These are phyloP conservation scores for Rotaria macrura DNA, from an alignment of 2,888 invertebrate species.

Conservation along the genomic window DNA sequence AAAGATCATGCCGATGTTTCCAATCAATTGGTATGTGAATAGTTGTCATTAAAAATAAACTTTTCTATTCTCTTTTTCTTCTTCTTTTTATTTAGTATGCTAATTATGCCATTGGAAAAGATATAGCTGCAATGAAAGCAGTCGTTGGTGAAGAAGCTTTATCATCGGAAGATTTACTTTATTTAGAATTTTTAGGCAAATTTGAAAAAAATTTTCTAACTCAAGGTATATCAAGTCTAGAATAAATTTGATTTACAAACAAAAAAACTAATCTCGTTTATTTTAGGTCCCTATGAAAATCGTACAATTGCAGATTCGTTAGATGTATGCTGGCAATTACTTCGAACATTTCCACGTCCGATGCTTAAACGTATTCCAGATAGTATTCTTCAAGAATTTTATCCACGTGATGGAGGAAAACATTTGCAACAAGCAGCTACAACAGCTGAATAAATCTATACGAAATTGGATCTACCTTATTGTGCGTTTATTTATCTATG, in stretches of 20 bases:
- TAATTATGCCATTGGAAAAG: slow-evolving; percentile 99
- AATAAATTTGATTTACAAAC: too few relatives aligned
- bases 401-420: slow-evolving; percentile 65
- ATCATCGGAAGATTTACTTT: slow-evolving; percentile 91
- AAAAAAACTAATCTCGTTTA: background rate
- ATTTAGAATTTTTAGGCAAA: slow-evolving; percentile 93
- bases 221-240: slow-evolving; percentile 55
- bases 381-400: slow-evolving; percentile 85
- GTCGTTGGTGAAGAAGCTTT: slow-evolving; percentile 98
- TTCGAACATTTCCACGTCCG: slow-evolving; percentile 99
- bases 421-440: background rate
- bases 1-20: slow-evolving; percentile 99
- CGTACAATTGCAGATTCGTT: slow-evolving; percentile 96
- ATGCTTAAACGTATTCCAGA: slow-evolving; percentile 99
- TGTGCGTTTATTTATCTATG: background rate
- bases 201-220: slow-evolving; percentile 99
- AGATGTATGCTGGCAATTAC: slow-evolving; percentile 96
- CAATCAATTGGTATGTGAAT: slow-evolving; percentile 70
- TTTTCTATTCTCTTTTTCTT: background rate
- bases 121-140: slow-evolving; percentile 98
- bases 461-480: background rate
- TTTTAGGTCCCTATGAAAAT: slow-evolving; percentile 82
- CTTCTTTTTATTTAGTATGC: slow-evolving; percentile 65
- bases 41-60: background rate
- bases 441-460: background rate